Evolutionary conservation across 2,797 vertebrate species (phyloP).

Genomic region (Ptychadena robeensis): DNA sequence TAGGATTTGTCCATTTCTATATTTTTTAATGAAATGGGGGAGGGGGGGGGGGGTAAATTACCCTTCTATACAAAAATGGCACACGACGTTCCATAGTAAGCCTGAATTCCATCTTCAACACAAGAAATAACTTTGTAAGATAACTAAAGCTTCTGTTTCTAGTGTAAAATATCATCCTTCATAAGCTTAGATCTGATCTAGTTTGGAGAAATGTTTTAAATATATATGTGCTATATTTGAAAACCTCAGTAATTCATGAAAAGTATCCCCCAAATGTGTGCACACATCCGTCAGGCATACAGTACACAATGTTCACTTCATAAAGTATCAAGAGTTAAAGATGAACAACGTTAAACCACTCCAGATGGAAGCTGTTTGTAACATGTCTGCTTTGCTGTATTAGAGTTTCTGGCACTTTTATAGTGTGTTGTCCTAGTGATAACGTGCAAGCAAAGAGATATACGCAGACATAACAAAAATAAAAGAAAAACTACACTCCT

Average conservation of each 20-base stretch:
- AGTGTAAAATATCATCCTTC: too few species aligned
- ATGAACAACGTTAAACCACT: slow-evolving; percentile 55
- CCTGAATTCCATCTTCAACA: too few species aligned
- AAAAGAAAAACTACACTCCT: slow-evolving; percentile 41
- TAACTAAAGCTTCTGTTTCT: background rate
- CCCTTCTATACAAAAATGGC: too few species aligned
- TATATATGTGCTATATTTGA: background rate
- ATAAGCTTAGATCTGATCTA: background rate
- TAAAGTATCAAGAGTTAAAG: background rate
- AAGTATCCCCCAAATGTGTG: background rate
- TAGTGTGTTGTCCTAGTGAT: slow-evolving; percentile 74
- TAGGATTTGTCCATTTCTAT: too few species aligned
- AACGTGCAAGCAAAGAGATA: slow-evolving; percentile 71
- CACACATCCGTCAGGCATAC: background rate
- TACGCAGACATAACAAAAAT: slow-evolving; percentile 36
- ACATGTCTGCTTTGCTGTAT: slow-evolving; percentile 70
- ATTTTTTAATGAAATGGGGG: too few species aligned
- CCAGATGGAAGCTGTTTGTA: slow-evolving; percentile 72
- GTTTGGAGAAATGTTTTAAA: background rate
- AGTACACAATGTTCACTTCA: background rate
- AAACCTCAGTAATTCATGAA: background rate
- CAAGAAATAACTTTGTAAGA: too few species aligned
- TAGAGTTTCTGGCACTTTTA: slow-evolving; percentile 76
- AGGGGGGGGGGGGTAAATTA: too few species aligned
- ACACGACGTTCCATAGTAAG: too few species aligned